These are phyloP conservation scores for Iselma pallidipennis DNA, from an alignment of 2,888 invertebrate species.

Conservation along the genomic window DNA sequence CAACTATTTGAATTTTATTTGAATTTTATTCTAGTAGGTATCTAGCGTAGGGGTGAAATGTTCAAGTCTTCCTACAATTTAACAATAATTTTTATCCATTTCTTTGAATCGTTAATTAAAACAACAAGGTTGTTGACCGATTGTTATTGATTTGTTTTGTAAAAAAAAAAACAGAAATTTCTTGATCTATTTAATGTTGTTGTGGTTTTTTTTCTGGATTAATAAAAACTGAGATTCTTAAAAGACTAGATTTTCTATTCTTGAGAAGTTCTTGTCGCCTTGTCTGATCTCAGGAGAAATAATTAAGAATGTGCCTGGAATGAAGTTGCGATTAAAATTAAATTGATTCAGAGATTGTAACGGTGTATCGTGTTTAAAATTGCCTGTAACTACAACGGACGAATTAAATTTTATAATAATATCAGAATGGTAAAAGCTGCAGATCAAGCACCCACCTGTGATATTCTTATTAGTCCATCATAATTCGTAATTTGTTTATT, in stretches of 20 bases:
- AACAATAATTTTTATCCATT: not conserved
- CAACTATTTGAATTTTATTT: slow-evolving; percentile 29
- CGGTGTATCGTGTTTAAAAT: not conserved
- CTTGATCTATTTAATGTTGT: no score
- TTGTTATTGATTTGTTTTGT: not conserved
- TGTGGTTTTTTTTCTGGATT: no score
- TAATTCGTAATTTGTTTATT: not conserved
- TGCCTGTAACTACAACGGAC: not conserved
- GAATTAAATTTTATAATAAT: not conserved
- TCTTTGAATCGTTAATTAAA: not conserved
- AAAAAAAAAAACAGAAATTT: no score
- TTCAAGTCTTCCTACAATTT: slow-evolving; percentile 38
- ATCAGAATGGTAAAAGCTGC: not conserved
- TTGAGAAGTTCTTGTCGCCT: not conserved
- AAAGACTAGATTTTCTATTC: no score
- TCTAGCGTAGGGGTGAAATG: slow-evolving; percentile 36
- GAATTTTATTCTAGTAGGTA: slow-evolving; percentile 25
- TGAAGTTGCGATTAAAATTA: not conserved
- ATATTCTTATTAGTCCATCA: not conserved
- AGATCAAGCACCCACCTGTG: not conserved
- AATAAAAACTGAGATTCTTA: no score
- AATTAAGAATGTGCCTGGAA: not conserved
- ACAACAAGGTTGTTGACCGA: not conserved
- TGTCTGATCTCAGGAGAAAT: not conserved
- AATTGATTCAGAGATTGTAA: not conserved